Conservation (phyloP, 1,140 invertebrate species). For the Platorchestia sp. region DNA sequence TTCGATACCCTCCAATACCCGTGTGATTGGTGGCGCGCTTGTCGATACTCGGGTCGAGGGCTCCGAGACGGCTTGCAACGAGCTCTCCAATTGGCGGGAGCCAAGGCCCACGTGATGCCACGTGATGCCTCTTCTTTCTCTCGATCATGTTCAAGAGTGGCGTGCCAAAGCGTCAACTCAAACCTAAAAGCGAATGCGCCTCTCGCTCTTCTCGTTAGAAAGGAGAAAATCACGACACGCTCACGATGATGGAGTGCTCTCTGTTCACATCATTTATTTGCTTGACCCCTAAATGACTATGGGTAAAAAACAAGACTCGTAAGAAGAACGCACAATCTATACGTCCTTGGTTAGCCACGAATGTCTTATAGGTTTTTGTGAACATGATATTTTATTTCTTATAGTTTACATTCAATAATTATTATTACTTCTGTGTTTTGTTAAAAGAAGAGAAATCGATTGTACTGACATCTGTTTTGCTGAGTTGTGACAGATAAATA, state of each 20-base stretch:
- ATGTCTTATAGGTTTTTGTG: neutral
- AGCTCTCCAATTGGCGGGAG: conserved; percentile 12
- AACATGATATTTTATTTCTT: neutral
- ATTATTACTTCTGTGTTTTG: neutral
- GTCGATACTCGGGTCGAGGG: conserved; percentile 52
- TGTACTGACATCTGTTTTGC: neutral
- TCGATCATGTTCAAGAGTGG: conserved; percentile 8
- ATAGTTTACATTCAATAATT: neutral
- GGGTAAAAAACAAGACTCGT: neutral
- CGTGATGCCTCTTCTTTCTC: conserved; percentile 53
- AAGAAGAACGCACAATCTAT: neutral
- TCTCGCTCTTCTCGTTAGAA: conserved; percentile 49
- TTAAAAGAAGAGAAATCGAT: neutral
- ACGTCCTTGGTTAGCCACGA: neutral
- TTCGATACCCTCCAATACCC: conserved; percentile 55
- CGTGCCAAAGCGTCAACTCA: conserved; percentile 48
- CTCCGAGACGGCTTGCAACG: conserved; percentile 10
- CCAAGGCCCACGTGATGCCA: conserved; percentile 38
- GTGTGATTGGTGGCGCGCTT: conserved; percentile 54
- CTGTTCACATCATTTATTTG: conserved; percentile 1
- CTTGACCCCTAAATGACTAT: neutral
- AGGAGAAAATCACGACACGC: conserved; percentile 35
- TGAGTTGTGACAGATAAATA: neutral
- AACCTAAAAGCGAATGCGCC: conserved; percentile 49
- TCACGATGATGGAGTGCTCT: neutral